Conservation (phyloP, 2,113 vertebrate genomes). For the Bubo scandiacus region DNA sequence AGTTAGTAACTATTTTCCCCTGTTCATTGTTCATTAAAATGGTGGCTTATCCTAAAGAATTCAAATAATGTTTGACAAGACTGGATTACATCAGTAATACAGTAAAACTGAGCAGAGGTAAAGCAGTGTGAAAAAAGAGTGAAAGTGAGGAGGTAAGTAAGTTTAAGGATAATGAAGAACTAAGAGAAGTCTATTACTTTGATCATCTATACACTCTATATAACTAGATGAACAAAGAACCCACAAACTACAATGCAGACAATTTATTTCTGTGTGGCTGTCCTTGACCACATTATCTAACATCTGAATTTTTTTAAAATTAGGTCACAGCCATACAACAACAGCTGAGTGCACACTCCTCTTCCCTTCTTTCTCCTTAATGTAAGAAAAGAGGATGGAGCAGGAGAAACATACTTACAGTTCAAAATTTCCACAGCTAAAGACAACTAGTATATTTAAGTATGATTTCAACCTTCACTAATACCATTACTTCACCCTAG, state of each 20-base stretch:
- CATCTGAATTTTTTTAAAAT: not conserved
- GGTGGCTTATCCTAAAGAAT: not conserved
- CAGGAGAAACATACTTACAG: not conserved
- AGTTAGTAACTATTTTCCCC: not conserved
- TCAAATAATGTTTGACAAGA: not conserved
- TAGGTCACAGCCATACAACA: not conserved
- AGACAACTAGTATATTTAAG: not conserved
- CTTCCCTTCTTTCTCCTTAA: not conserved
- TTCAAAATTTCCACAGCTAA: not conserved
- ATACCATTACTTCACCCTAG: not conserved
- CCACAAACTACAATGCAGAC: not conserved
- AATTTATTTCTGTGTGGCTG: not conserved
- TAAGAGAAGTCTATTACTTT: not conserved
- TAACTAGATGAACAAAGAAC: not conserved
- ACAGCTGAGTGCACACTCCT: not conserved
- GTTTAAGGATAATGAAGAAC: not conserved
- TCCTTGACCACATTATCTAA: not conserved
- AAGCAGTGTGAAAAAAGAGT: not conserved
- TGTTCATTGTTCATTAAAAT: not conserved
- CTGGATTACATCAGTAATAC: not conserved
- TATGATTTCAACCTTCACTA: not conserved
- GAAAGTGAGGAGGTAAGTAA: not conserved
- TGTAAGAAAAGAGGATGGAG: not conserved
- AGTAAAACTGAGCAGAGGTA: not conserved
- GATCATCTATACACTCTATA: not conserved